phyloP scores from a whole-genome alignment of 1,140 invertebrate species.

The Zaprionus taronus region DNA sequence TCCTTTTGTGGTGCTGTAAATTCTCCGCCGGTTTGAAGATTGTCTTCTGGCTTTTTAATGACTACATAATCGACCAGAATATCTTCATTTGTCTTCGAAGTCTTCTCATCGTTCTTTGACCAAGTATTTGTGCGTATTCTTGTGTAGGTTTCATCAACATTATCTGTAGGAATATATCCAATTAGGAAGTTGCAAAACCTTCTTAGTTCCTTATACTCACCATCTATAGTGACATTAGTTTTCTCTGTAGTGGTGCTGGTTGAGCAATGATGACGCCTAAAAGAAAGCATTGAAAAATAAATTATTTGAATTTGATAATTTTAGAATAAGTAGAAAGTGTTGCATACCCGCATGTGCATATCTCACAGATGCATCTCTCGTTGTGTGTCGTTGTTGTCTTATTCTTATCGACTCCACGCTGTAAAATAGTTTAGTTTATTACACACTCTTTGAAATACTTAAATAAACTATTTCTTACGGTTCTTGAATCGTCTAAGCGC shows the following conservation, averaged over 20 bases:
- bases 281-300: not conserved
- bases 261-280: conserved; percentile 77
- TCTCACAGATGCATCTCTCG: conserved; percentile 94
- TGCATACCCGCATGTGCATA: conserved; percentile 95
- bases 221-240: conserved; percentile 62
- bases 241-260: conserved; percentile 68
- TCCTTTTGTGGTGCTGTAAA: conserved; percentile 85
- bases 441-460: not conserved
- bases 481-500: conserved; percentile 79
- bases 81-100: conserved; percentile 85
- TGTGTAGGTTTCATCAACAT: conserved; percentile 86
- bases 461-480: conserved; percentile 41
- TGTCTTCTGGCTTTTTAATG: conserved; percentile 87
- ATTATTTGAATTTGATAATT: not conserved
- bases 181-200: not conserved
- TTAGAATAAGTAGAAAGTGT: not conserved
- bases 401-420: conserved; percentile 81
- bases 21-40: conserved; percentile 86
- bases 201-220: conserved; percentile 21
- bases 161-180: conserved; percentile 43
- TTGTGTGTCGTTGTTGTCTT: conserved; percentile 86
- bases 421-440: not conserved
- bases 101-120: conserved; percentile 90
- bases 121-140: conserved; percentile 92
- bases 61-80: conserved; percentile 72